phyloP scores from a whole-genome alignment of 2,797 vertebrate genomes.

The Adrianichthys oophorus region DNA sequence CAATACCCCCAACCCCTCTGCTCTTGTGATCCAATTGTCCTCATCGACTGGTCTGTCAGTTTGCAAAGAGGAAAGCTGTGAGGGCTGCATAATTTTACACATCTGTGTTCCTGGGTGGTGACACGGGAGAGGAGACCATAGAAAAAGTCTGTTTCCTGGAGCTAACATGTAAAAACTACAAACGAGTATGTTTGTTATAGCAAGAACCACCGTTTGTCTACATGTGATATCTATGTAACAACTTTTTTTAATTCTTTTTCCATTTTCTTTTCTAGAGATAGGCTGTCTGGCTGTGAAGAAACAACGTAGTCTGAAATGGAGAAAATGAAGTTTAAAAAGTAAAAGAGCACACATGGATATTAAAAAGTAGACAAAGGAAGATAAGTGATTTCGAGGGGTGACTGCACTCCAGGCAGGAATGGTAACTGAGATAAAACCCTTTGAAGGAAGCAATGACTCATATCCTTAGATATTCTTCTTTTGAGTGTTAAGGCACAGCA shows the following conservation, averaged over 20 bases:
- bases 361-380: neutral
- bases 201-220: slow-evolving; percentile 36
- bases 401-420: slow-evolving; percentile 28
- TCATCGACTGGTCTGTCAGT: slow-evolving; percentile 56
- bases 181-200: slow-evolving; percentile 46
- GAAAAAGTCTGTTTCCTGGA: slow-evolving; percentile 26
- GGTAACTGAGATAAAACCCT: slow-evolving; percentile 25
- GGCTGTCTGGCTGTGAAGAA: slow-evolving; percentile 23
- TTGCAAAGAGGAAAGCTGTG: slow-evolving; percentile 39
- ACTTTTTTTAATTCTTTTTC: slow-evolving; percentile 13
- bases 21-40: slow-evolving; percentile 51
- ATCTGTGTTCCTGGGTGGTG: slow-evolving; percentile 21
- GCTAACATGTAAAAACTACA: slow-evolving; percentile 41
- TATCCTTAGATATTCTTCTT: slow-evolving; percentile 25
- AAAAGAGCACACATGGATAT: neutral
- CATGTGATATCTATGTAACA: slow-evolving; percentile 34
- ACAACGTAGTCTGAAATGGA: slow-evolving; percentile 8
- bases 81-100: slow-evolving; percentile 37
- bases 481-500: slow-evolving; percentile 1
- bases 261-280: slow-evolving; percentile 12
- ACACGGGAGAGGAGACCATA: slow-evolving; percentile 11
- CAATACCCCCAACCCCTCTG: slow-evolving; percentile 35
- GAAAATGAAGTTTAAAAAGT: slow-evolving; percentile 25
- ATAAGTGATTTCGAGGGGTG: slow-evolving; percentile 10
- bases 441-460: slow-evolving; percentile 23